A percentile compares a stretch with the other conserved stretches of the same genome.
phyloP scores from a whole-genome alignment of 2,797 vertebrate genomes.

The Buphagus erythrorhynchus region DNA sequence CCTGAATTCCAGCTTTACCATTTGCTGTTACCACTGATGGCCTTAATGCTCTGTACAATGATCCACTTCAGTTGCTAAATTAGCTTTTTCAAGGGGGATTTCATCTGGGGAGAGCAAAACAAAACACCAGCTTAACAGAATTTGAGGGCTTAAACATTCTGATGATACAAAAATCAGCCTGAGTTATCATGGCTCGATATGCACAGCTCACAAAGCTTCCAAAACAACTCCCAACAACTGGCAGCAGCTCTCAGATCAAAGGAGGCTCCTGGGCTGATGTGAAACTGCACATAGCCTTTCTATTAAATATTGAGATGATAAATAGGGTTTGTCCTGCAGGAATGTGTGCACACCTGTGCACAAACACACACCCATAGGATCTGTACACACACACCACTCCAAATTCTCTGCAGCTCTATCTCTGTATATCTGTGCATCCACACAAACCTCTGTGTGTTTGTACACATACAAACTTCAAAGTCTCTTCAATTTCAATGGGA shows the following conservation, averaged over 20 bases:
- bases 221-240: background rate
- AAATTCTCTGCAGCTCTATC: background rate
- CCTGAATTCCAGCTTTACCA: background rate
- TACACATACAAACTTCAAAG: background rate
- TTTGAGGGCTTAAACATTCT: background rate
- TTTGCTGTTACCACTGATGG: background rate
- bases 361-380: background rate
- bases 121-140: background rate
- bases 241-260: constrained; percentile 46
- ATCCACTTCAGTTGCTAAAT: background rate
- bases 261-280: background rate
- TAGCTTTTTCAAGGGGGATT: background rate
- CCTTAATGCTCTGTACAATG: background rate
- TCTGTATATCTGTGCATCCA: accelerated
- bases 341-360: background rate
- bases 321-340: background rate
- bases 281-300: background rate
- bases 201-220: background rate
- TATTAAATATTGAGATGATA: background rate
- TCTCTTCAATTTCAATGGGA: background rate
- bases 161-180: background rate
- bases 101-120: background rate
- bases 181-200: background rate
- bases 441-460: background rate
- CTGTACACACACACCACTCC: no score